Evolutionary conservation across 2,888 invertebrate genomes (phyloP).

Genomic region (Osmoderma eremita): DNA sequence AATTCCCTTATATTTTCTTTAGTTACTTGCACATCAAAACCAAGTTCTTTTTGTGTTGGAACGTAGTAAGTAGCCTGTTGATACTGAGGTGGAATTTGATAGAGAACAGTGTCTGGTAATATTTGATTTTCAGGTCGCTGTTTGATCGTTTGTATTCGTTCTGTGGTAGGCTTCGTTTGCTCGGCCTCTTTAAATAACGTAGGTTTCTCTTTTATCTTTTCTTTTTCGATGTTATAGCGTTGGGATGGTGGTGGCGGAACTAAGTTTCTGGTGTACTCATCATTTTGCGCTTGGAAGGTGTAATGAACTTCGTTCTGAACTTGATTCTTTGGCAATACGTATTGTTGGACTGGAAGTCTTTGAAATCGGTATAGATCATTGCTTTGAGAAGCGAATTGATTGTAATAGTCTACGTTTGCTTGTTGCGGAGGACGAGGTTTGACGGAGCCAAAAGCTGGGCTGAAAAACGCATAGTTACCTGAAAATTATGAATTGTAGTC

Average conservation of each 20-base stretch:
- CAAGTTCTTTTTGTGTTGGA: slow-evolving; percentile 43
- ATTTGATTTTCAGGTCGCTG: slow-evolving; percentile 38
- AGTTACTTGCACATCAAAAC: slow-evolving; percentile 60
- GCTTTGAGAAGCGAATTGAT: slow-evolving; percentile 52
- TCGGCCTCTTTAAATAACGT: slow-evolving; percentile 48
- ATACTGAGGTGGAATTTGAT: slow-evolving; percentile 54
- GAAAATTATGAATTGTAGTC: slow-evolving; percentile 8
- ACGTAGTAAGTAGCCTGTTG: slow-evolving; percentile 40
- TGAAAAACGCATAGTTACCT: slow-evolving; percentile 40
- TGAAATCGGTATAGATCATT: slow-evolving; percentile 62
- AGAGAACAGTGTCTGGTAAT: slow-evolving; percentile 55
- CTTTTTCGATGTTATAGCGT: slow-evolving; percentile 45
- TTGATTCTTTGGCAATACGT: slow-evolving; percentile 51
- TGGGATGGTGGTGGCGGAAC: slow-evolving; percentile 66
- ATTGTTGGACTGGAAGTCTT: slow-evolving; percentile 58
- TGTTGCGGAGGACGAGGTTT: slow-evolving; percentile 57
- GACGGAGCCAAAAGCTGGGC: slow-evolving; percentile 12
- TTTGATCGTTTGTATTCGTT: slow-evolving; percentile 41
- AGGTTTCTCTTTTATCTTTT: slow-evolving; percentile 46
- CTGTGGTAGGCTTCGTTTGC: slow-evolving; percentile 45
- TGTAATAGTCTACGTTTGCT: slow-evolving; percentile 56
- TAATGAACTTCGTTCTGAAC: slow-evolving; percentile 53
- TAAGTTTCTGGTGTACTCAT: slow-evolving; percentile 63
- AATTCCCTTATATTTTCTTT: slow-evolving; percentile 62
- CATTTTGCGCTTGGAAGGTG: slow-evolving; percentile 55